Conservation (phyloP, 2,113 vertebrate species). For the Trematomus loennbergii region DNA sequence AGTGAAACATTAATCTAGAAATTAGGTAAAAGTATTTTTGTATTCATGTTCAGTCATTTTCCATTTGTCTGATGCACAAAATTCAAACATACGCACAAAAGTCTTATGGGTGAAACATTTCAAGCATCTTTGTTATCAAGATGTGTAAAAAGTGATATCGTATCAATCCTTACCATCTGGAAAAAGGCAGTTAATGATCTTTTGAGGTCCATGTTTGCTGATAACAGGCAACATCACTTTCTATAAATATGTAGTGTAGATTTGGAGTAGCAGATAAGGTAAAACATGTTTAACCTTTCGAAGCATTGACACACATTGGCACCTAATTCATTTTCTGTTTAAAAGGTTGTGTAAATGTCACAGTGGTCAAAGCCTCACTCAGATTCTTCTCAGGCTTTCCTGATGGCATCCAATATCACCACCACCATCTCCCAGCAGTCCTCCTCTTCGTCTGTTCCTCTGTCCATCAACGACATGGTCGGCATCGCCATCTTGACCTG, state of each 20-base stretch:
- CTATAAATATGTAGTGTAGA: too few species aligned
- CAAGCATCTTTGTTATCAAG: too few species aligned
- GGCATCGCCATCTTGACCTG: slow-evolving; percentile 85
- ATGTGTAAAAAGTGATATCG: too few species aligned
- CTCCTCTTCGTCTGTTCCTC: rapidly evolving
- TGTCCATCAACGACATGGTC: slow-evolving; percentile 15
- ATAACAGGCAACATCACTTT: too few species aligned
- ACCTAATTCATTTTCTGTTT: background rate
- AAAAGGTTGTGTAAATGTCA: background rate
- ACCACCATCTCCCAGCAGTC: background rate
- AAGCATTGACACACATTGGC: background rate
- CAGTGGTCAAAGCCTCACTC: background rate
- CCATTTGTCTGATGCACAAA: too few species aligned
- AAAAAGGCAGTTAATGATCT: background rate
- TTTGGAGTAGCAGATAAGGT: background rate
- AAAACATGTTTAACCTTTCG: background rate
- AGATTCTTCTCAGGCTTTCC: background rate
- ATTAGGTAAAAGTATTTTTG: too few species aligned
- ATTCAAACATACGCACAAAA: too few species aligned
- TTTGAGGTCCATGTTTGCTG: too few species aligned
- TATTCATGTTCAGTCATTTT: too few species aligned
- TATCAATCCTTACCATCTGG: background rate
- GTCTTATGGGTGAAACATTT: too few species aligned
- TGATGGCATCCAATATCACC: slow-evolving; percentile 35
- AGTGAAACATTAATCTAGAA: too few species aligned